A percentile compares a stretch with the other conserved stretches of the same genome.
Evolutionary conservation across 2,113 vertebrate species (phyloP).

Genomic region (Solea senegalensis): DNA sequence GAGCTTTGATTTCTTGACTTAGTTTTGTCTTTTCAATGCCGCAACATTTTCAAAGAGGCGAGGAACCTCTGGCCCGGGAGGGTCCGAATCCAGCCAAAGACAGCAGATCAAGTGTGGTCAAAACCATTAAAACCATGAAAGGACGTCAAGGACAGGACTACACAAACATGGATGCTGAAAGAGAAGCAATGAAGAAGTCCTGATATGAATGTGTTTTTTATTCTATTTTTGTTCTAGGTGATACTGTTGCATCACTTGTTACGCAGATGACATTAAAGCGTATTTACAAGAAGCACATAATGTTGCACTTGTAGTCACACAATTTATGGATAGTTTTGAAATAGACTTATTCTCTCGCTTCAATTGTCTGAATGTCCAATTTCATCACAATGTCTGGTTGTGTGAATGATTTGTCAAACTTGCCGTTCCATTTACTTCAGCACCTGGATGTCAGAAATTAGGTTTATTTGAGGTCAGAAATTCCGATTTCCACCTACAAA

Average conservation of each 20-base stretch:
- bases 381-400: no score
- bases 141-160: conserved; percentile 15
- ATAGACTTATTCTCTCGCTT: no score
- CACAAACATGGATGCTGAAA: neutral
- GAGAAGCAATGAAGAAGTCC: neutral
- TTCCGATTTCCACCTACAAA: no score
- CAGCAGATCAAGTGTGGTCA: neutral
- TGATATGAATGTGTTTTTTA: neutral
- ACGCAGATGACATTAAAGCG: neutral
- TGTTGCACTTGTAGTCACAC: no score
- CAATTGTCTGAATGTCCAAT: no score
- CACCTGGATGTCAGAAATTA: no score
- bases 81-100: neutral
- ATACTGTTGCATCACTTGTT: neutral
- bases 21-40: conserved; percentile 24
- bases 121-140: conserved; percentile 5
- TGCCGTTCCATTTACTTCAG: no score
- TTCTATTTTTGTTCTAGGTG: neutral
- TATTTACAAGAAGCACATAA: no score
- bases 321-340: no score
- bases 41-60: neutral
- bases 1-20: conserved; percentile 2
- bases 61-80: conserved; percentile 10
- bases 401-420: no score
- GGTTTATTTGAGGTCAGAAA: no score